Evolutionary conservation across 2,888 invertebrate genomes (phyloP).

Genomic region (Dynastes maya): DNA sequence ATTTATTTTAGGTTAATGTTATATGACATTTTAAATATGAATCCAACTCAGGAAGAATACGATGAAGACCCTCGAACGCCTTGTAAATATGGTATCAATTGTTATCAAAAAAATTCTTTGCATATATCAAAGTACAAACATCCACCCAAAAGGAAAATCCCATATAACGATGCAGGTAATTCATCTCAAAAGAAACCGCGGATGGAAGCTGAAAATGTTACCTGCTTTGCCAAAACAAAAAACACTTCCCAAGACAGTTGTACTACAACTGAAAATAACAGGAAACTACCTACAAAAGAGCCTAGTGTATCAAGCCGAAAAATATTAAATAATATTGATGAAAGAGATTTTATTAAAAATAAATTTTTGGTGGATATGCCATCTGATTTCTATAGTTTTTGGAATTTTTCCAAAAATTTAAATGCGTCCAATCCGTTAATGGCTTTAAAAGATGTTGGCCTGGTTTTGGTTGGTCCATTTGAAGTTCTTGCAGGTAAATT

Average conservation of each 20-base stretch:
- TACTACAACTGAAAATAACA: neutral
- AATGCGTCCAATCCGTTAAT: conserved; percentile 74
- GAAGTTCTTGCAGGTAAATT: conserved; percentile 84
- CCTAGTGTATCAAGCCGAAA: neutral
- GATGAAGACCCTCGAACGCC: conserved; percentile 70
- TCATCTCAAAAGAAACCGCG: conserved; percentile 35
- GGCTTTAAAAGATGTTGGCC: conserved; percentile 78
- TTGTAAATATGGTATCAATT: conserved; percentile 85
- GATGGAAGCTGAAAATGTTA: conserved; percentile 10
- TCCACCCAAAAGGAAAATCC: conserved; percentile 71
- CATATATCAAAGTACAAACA: conserved; percentile 86
- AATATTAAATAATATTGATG: conserved; percentile 58
- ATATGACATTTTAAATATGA: conserved; percentile 16
- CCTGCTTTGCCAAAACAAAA: neutral
- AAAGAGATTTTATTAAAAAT: conserved; percentile 76
- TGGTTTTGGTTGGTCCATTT: conserved; percentile 89
- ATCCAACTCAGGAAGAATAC: conserved; percentile 54
- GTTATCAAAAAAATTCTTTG: conserved; percentile 86
- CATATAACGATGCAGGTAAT: conserved; percentile 46
- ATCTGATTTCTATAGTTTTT: conserved; percentile 89
- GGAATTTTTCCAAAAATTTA: conserved; percentile 80
- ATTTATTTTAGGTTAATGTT: neutral
- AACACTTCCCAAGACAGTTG: neutral
- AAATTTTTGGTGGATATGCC: conserved; percentile 92
- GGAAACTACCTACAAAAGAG: conserved; percentile 14